Evolutionary conservation across 1,140 invertebrate genomes (phyloP).

Genomic region (Akabosia matsudoensis): DNA sequence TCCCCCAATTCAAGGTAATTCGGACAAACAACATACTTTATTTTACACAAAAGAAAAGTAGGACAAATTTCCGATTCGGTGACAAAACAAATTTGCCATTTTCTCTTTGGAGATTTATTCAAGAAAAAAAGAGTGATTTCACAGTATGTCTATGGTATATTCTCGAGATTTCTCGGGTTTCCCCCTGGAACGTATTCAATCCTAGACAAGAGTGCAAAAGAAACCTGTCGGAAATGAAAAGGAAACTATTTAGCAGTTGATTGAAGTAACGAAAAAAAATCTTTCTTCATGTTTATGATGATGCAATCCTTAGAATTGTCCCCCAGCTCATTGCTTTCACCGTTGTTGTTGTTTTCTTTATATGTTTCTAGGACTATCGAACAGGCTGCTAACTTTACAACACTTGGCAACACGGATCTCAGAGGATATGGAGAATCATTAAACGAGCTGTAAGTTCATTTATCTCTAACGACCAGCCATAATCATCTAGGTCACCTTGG

Average conservation of each 20-base stretch:
- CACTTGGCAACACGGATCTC: slow-evolving; percentile 30
- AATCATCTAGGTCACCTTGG: too few species aligned
- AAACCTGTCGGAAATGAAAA: not conserved
- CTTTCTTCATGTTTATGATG: not conserved
- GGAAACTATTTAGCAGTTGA: not conserved
- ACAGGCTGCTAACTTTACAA: slow-evolving; percentile 32
- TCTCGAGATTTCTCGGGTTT: too few species aligned
- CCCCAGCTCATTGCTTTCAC: not conserved
- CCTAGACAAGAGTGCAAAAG: too few species aligned
- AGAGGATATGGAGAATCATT: slow-evolving; percentile 15
- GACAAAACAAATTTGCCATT: too few species aligned
- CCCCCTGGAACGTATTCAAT: too few species aligned
- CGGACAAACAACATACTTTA: too few species aligned
- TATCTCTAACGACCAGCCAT: too few species aligned
- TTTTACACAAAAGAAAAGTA: too few species aligned
- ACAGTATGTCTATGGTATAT: not conserved
- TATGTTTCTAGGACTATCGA: slow-evolving; percentile 26
- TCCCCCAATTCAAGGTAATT: too few species aligned
- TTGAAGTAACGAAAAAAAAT: not conserved
- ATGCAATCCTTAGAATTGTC: too few species aligned
- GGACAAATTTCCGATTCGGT: too few species aligned
- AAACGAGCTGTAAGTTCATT: slow-evolving; percentile 36
- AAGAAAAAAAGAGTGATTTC: not conserved
- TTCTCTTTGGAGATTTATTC: too few species aligned
- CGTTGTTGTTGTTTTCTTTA: not conserved